Conservation (phyloP, 2,797 vertebrate genomes). For the Ataeniobius toweri region DNA sequence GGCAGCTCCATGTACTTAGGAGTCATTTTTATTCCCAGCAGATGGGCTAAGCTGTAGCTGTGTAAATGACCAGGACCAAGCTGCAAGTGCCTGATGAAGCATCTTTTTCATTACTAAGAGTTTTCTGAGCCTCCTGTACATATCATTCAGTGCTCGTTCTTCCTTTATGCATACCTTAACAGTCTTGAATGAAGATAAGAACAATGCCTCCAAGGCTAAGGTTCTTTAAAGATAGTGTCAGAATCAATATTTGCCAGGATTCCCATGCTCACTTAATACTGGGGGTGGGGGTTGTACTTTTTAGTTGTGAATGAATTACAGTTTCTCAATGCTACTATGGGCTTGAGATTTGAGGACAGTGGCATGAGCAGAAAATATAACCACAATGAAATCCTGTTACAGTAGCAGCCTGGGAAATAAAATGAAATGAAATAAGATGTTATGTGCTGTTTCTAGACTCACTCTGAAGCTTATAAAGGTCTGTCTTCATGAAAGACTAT, state of each 20-base stretch:
- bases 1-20: slow-evolving; percentile 76
- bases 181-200: neutral
- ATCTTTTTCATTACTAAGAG: slow-evolving; percentile 40
- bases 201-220: no score
- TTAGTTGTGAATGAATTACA: neutral
- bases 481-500: slow-evolving; percentile 61
- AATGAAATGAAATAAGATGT: slow-evolving; percentile 26
- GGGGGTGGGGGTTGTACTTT: no score
- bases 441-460: slow-evolving; percentile 52
- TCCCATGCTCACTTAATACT: no score
- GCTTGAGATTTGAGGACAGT: slow-evolving; percentile 40
- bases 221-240: neutral
- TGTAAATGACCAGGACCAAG: slow-evolving; percentile 57
- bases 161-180: neutral
- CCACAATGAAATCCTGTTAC: slow-evolving; percentile 34
- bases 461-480: slow-evolving; percentile 47
- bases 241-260: no score
- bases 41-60: slow-evolving; percentile 65
- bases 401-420: slow-evolving; percentile 12
- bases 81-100: slow-evolving; percentile 59
- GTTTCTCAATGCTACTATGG: slow-evolving; percentile 7
- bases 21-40: slow-evolving; percentile 66
- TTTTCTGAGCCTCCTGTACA: slow-evolving; percentile 32
- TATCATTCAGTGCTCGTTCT: neutral
- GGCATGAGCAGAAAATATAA: slow-evolving; percentile 17